These are phyloP conservation scores for Trichosurus vulpecula DNA, from an alignment of 2,797 vertebrate species.

Conservation along the genomic window DNA sequence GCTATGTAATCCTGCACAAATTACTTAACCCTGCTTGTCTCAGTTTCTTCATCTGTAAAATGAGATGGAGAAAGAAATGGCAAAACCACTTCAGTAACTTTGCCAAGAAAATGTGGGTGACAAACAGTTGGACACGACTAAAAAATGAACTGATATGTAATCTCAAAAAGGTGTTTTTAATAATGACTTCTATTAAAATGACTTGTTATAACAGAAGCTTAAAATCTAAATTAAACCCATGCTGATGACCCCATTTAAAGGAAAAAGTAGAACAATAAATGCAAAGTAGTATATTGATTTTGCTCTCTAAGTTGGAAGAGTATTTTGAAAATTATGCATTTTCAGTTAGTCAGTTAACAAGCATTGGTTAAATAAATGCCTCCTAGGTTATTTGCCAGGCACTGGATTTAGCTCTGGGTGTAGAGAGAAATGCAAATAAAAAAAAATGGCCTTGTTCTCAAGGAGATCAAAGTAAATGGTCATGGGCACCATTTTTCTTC, in stretches of 20 bases:
- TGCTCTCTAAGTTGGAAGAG: background rate
- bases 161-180: conserved; percentile 37
- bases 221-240: conserved; percentile 47
- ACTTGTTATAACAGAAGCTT: conserved; percentile 55
- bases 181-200: conserved; percentile 53
- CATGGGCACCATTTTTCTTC: background rate
- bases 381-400: background rate
- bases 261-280: background rate
- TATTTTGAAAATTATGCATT: conserved; percentile 34
- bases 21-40: background rate
- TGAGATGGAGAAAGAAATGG: background rate
- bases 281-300: conserved; percentile 22
- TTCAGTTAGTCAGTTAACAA: background rate
- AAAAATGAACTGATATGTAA: conserved; percentile 16
- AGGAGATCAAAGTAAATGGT: background rate
- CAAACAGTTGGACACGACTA: background rate
- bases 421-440: background rate
- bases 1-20: background rate
- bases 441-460: background rate
- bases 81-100: background rate
- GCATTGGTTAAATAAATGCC: background rate
- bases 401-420: background rate
- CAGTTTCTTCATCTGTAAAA: background rate
- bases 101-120: background rate
- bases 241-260: conserved; percentile 22